Evolutionary conservation across 2,888 invertebrate genomes (phyloP), one percentile per base, ranked within the genome.

Genomic region (Drosophila dives): DNA sequence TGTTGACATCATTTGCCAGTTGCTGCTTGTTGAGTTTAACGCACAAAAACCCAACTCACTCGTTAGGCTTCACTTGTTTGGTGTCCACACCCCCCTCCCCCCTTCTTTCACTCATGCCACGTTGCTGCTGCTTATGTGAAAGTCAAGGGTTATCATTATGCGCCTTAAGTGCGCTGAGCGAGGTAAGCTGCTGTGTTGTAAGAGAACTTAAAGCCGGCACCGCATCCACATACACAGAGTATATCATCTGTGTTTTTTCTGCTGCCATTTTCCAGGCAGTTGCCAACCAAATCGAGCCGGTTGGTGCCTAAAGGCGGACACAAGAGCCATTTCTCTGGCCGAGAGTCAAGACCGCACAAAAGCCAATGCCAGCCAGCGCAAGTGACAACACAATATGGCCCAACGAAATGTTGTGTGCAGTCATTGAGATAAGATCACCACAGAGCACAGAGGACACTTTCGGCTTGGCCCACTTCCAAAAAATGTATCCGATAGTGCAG

Each of bases 121-220:
- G 48, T 64, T 56, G 61, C 54, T 61, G 53, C 68, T 68, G 84
- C 73, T 72, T 78, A 78, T 74, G 79, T 67, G 82, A 75, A 75
- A 87, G 75, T 89, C 82, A 89, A 89, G 89, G 82, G 90, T 81
- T 89, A 89, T 87, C 84, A 89, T 87, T 84, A 89, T 89, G 82
- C 68, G 82, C 61, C 71, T 60, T 58, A 67, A 84, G 78, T 74
- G 71, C 50, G 34, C 64, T 62, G 40, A 49, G 51, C 53, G 67
- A 69, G 62, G 60, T 59, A 33, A 66, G 64, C 36, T 62, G 53
- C 56, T 70, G 67, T 72, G 56, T 50, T 66, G 64, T 54, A 50
- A 40, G 33, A 49, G 51, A 79, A 48, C 62, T 66, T 80, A 66
- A 75, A 68, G 63, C 49, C 40, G 8, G 8, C 32, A 49, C n/a